A percentile compares a stretch with the other conserved stretches of the same genome.
Conservation (phyloP, 2,113 vertebrate genomes). For the Tupaia tana region DNA sequence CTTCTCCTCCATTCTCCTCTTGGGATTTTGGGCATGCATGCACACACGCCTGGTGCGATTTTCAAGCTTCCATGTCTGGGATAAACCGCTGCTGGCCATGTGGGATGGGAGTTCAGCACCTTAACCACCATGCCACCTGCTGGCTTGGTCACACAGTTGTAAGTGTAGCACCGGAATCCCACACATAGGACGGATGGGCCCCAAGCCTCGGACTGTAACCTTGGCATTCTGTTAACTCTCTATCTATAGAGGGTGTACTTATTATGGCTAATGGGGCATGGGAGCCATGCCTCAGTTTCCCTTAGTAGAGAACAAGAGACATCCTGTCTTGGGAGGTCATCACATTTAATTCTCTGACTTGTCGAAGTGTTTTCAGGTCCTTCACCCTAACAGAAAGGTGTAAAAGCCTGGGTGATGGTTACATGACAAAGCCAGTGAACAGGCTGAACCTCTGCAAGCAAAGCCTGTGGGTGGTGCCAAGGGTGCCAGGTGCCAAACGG, state of each 20-base stretch:
- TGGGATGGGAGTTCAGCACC: too few relatives aligned
- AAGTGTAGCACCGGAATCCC: background rate
- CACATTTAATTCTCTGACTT: background rate
- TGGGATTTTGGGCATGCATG: too few relatives aligned
- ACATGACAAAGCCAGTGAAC: background rate
- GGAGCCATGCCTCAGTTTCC: slow-evolving; percentile 50
- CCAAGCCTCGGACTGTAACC: background rate
- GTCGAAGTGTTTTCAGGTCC: slow-evolving; percentile 17
- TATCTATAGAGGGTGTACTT: background rate
- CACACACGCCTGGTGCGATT: too few relatives aligned
- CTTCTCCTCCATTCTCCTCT: too few relatives aligned
- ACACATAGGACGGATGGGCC: background rate
- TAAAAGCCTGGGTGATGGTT: background rate
- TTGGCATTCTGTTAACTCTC: background rate
- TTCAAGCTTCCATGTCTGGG: too few relatives aligned
- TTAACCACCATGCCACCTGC: too few relatives aligned
- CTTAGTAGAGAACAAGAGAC: background rate
- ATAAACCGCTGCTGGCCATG: too few relatives aligned
- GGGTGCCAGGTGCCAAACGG: background rate
- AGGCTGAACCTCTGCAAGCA: background rate
- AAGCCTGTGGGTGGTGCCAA: background rate
- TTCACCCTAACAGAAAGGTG: background rate
- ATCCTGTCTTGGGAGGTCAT: background rate
- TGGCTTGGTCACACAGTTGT: background rate
- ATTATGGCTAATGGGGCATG: background rate